Conservation (phyloP, 2,888 invertebrate genomes). For the Agriopis leucophaearia region DNA sequence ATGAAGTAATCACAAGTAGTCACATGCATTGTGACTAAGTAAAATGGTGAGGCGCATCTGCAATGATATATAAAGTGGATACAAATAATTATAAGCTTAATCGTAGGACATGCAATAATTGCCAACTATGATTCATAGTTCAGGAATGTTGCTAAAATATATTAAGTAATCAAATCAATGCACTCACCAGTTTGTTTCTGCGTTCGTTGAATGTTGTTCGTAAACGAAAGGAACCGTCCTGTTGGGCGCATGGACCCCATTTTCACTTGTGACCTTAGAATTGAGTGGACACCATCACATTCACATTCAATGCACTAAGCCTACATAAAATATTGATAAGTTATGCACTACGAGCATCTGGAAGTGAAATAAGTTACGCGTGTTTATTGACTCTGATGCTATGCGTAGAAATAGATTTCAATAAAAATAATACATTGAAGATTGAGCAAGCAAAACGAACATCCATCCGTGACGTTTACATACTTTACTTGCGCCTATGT, state of each 20-base stretch:
- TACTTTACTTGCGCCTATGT: neutral
- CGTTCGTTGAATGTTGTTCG: constrained; percentile 86
- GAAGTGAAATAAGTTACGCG: constrained; percentile 60
- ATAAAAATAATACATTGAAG: constrained; percentile 62
- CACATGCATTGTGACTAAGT: neutral
- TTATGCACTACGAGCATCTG: constrained; percentile 65
- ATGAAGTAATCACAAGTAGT: neutral
- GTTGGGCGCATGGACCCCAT: constrained; percentile 89
- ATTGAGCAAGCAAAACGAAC: constrained; percentile 33
- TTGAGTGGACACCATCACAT: constrained; percentile 65
- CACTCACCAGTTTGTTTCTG: constrained; percentile 84
- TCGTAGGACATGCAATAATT: constrained; percentile 14
- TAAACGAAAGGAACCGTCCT: constrained; percentile 87
- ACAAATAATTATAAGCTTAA: neutral
- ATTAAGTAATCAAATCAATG: constrained; percentile 29
- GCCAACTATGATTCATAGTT: constrained; percentile 61
- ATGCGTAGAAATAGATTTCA: constrained; percentile 71
- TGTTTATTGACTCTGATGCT: constrained; percentile 61
- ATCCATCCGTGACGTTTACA: constrained; percentile 15
- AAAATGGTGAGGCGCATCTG: neutral
- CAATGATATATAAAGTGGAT: neutral
- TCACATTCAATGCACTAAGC: constrained; percentile 54
- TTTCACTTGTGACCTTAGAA: constrained; percentile 51
- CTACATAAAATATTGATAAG: constrained; percentile 48
- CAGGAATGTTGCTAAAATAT: constrained; percentile 55